These are phyloP conservation scores for Apodemus agrarius DNA, from an alignment of 2,797 vertebrate genomes.

Conservation along the genomic window DNA sequence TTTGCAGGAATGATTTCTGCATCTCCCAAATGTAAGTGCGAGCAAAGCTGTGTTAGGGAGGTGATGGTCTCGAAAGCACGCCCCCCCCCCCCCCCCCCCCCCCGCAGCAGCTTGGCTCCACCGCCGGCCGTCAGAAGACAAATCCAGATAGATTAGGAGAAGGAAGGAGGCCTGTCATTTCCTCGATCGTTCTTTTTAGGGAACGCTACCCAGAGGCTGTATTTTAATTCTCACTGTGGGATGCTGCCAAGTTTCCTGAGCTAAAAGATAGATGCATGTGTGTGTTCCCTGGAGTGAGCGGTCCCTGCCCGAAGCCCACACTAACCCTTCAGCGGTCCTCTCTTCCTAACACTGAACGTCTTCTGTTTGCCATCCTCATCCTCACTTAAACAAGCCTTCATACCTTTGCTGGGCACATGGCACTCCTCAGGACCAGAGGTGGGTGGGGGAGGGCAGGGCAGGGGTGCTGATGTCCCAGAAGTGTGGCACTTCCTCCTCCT, in stretches of 20 bases:
- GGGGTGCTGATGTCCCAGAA: not conserved
- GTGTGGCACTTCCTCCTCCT: not conserved
- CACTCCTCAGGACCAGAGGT: not conserved
- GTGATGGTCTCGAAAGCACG: not conserved
- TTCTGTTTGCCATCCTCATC: constrained; percentile 28
- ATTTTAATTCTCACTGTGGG: constrained; percentile 18
- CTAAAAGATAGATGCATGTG: not conserved
- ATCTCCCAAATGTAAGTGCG: not conserved
- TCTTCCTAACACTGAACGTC: not conserved
- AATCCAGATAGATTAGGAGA: not conserved
- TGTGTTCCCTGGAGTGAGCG: constrained; percentile 24
- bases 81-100: no score
- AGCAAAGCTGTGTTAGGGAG: not conserved
- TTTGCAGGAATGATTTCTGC: not conserved
- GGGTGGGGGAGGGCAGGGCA: not conserved
- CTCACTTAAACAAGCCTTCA: not conserved
- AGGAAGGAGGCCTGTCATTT: not conserved
- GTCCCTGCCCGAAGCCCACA: not conserved
- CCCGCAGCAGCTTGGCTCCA: not conserved
- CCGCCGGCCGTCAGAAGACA: not conserved
- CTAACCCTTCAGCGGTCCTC: not conserved
- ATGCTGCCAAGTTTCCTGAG: constrained; percentile 2
- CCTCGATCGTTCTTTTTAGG: constrained; percentile 55
- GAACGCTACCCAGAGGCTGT: constrained; percentile 23
- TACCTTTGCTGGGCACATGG: constrained; percentile 13